A percentile compares a stretch with the other conserved stretches of the same genome.
Conservation (phyloP, 2,888 invertebrate species). For the Oasisia sp. region DNA sequence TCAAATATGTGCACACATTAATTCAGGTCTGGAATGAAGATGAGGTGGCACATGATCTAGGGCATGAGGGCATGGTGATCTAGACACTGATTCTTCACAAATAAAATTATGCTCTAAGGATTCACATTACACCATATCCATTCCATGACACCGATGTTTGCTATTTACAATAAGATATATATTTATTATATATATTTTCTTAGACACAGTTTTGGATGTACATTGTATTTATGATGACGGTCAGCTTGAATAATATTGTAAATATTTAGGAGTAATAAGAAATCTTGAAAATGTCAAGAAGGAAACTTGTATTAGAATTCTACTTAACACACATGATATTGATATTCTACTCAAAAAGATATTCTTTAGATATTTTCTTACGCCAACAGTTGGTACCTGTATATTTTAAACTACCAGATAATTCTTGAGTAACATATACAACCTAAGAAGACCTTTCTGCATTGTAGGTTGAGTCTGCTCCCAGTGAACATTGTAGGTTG, state of each 20-base stretch:
- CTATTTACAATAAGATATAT: background rate
- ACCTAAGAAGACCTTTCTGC: background rate
- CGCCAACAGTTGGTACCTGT: too few species aligned
- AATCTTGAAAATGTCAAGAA: background rate
- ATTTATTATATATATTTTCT: background rate
- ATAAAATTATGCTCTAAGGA: too few species aligned
- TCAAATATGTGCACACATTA: background rate
- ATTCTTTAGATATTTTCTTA: background rate
- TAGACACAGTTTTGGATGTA: background rate
- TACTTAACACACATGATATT: background rate
- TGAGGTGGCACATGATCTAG: too few species aligned
- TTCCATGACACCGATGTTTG: background rate
- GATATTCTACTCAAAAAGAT: background rate
- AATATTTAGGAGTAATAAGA: background rate
- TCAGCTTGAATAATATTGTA: background rate
- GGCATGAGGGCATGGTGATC: too few species aligned
- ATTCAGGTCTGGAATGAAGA: too few species aligned
- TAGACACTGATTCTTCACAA: too few species aligned
- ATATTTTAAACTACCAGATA: background rate
- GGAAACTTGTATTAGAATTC: background rate
- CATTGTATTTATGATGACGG: background rate
- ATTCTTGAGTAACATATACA: background rate
- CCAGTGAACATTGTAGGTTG: background rate
- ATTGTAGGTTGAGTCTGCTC: background rate
- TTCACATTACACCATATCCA: too few species aligned